These are phyloP conservation scores for Melanotus villosus DNA, from an alignment of 2,888 invertebrate species.

Conservation along the genomic window DNA sequence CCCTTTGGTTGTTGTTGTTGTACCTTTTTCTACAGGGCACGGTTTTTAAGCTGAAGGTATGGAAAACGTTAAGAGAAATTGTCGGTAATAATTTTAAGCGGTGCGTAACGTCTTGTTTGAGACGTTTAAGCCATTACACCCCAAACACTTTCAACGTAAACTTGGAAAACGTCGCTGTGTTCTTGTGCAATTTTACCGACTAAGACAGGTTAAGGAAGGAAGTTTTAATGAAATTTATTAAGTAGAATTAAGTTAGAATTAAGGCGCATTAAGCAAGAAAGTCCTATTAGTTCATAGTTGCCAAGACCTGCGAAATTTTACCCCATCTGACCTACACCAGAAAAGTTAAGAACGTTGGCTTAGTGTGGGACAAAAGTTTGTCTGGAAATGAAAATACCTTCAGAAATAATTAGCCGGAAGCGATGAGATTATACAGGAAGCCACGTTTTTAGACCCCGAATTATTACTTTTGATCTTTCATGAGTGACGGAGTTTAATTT, in stretches of 20 bases:
- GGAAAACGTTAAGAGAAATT: no score
- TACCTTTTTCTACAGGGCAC: neutral
- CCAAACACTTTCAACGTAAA: constrained; percentile 23
- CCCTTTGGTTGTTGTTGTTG: no score
- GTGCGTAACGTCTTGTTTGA: constrained; percentile 30
- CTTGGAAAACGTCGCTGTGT: constrained; percentile 10
- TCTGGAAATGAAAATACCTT: constrained; percentile 1
- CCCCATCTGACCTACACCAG: constrained; percentile 1
- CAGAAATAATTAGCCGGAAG: constrained; percentile 22
- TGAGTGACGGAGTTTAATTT: neutral
- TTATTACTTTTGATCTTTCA: constrained; percentile 18
- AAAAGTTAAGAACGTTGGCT: constrained; percentile 15
- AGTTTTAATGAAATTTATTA: constrained; percentile 54
- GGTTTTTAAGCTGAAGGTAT: no score
- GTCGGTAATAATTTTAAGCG: constrained; percentile 33
- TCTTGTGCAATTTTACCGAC: constrained; percentile 26
- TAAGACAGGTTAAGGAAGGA: constrained; percentile 38
- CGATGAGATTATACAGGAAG: constrained; percentile 1
- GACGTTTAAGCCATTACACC: constrained; percentile 23
- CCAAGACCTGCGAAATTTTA: constrained; percentile 27
- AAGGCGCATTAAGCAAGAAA: constrained; percentile 47
- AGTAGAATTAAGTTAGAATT: constrained; percentile 49
- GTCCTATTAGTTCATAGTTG: constrained; percentile 47
- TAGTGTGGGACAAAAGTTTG: constrained; percentile 10
- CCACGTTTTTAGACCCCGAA: neutral